Conservation (phyloP, 2,797 vertebrate species). For the Myotis vivesi region DNA sequence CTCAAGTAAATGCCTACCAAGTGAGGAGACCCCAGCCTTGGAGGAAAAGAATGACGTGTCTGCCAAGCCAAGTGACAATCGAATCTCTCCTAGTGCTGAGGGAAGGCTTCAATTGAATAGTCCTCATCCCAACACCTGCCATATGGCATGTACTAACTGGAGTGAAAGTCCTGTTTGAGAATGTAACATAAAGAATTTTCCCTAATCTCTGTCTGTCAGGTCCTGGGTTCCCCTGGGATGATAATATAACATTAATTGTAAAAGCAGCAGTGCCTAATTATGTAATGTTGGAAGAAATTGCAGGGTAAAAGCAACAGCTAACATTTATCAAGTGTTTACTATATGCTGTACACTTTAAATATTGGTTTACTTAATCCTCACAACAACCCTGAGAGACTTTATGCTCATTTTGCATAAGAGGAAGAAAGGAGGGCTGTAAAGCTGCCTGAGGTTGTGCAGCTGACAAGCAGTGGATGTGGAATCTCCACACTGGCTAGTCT, state of each 20-base stretch:
- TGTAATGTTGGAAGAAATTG: not conserved
- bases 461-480: not conserved
- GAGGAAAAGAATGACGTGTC: not conserved
- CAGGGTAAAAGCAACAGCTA: not conserved
- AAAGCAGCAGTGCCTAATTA: not conserved
- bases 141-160: constrained; percentile 43
- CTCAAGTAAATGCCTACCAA: constrained; percentile 35
- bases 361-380: not conserved
- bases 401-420: not conserved
- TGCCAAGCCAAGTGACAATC: not conserved
- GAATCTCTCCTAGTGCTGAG: not conserved
- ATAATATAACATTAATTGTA: not conserved
- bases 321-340: not conserved
- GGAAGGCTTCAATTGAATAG: not conserved
- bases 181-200: not conserved
- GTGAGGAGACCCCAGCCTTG: not conserved
- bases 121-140: not conserved
- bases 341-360: not conserved
- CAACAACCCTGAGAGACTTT: not conserved
- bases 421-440: not conserved
- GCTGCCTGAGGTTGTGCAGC: not conserved
- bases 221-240: not conserved
- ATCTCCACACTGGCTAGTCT: not conserved
- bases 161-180: constrained; percentile 37
- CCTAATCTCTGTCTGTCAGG: constrained; percentile 21